Percentiles rank a stretch among this genome's conserved stretches.
phyloP scores from a whole-genome alignment of 2,888 invertebrate species.

The Trachelus tabidus region DNA sequence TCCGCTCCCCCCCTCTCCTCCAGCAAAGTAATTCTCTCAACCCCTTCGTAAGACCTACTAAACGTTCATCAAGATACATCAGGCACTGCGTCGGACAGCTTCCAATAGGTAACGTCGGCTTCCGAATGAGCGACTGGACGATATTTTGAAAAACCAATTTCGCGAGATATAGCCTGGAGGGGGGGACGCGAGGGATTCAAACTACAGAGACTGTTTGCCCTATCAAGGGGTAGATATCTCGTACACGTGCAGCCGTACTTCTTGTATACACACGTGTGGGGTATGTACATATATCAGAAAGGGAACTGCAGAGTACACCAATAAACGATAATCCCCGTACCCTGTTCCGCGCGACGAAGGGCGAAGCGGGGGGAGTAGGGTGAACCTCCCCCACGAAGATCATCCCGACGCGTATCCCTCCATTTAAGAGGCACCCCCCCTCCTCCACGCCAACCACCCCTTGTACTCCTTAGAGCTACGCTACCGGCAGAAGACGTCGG shows the following conservation, averaged over 20 bases:
- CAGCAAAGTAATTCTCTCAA: too few relatives aligned
- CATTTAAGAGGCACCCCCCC: constrained; percentile 40
- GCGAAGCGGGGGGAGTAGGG: constrained; percentile 5
- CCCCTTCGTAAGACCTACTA: too few relatives aligned
- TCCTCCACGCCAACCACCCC: neutral
- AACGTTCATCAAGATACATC: neutral
- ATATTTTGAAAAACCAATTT: constrained; percentile 5
- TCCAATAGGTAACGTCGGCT: neutral
- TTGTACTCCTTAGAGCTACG: neutral
- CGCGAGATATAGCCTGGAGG: constrained; percentile 1
- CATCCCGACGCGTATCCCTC: constrained; percentile 7
- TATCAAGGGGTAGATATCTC: constrained; percentile 30
- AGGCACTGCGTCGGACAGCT: too few relatives aligned
- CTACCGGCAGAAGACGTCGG: constrained; percentile 36
- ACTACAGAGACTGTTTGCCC: too few relatives aligned
- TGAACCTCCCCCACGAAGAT: constrained; percentile 4
- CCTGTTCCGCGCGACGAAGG: constrained; percentile 31
- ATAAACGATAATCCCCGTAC: constrained; percentile 43
- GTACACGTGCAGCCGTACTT: constrained; percentile 46
- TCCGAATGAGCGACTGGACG: neutral
- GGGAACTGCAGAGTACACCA: constrained; percentile 28
- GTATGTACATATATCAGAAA: too few relatives aligned
- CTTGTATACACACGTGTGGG: constrained; percentile 34
- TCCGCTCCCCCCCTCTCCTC: too few relatives aligned
- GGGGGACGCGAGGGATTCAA: neutral